Evolutionary conservation across 2,113 vertebrate species (phyloP), one percentile per base, ranked within the genome.

Genomic region (Orcinus orca): DNA sequence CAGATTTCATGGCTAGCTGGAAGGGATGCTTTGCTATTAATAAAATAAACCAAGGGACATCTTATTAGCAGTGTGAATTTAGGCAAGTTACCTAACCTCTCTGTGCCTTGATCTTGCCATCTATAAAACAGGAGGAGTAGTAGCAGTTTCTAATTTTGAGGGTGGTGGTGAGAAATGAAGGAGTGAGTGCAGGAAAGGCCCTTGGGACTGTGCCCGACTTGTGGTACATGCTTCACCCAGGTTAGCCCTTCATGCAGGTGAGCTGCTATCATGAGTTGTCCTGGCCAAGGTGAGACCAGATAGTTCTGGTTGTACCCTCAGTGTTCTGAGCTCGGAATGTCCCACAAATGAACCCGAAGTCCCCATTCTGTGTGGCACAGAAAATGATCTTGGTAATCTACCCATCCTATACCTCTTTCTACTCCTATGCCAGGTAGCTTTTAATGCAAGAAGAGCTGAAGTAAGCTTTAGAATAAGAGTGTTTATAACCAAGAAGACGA

Each of bases 191-290:
- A 53, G 11, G 14, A 20, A 23, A 38, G 89, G 65, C 23, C n/a
- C 53, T 33, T 65, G 31, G 73, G 85, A n/a, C 9, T 17, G 21
- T 29, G 70, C 8, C 41, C 1, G 41, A 33, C 36, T 26, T 38
- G 5, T 13, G 1, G 36, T 4, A 21, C 1, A 0, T 20, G 29
- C 5, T 14, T 55, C 11, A 20, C 1, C 10, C 4, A 21, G 11
- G 55, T 50, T 41, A 90, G n/a, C 4, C 7, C 21, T 26, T 55
- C 11, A 25, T 3, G 13, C 6, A 14, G 11, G 74, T 36, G 80
- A 93, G n/a, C 6, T n/a, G 5, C 20, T 82, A 31, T 47, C 9
- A 11, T 23, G 9, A 38, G 80, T 17, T 83, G 31, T 91, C 80
- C 73, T 17, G 29, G 73, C n/a, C 44, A 38, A 65, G 47, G 86